phyloP scores from a whole-genome alignment of 2,888 invertebrate genomes.

The Pimpla rufipes region DNA sequence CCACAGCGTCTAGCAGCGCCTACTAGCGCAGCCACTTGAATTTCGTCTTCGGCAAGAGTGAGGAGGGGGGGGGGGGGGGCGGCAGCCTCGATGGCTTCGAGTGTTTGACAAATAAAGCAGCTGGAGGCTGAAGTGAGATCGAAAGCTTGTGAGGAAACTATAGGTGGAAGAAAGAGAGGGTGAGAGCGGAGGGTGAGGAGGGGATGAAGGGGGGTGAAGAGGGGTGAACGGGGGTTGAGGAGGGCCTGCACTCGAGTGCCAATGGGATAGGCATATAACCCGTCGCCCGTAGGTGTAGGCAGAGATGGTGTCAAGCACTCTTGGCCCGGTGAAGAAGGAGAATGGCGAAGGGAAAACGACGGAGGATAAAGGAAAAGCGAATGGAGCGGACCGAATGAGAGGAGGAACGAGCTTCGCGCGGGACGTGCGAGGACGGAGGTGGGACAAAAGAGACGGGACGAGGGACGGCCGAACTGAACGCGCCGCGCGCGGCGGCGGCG shows the following conservation, averaged over 20 bases:
- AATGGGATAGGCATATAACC: conserved; percentile 64
- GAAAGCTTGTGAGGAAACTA: conserved; percentile 46
- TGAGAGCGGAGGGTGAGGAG: not conserved
- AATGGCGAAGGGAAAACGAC: conserved; percentile 33
- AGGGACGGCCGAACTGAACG: conserved; percentile 35
- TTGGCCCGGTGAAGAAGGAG: conserved; percentile 48
- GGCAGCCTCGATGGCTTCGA: conserved; percentile 53
- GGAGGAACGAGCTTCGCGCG: not conserved
- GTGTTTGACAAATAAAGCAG: conserved; percentile 78
- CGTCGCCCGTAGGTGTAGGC: conserved; percentile 65
- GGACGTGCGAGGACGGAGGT: too few species aligned
- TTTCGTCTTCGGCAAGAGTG: conserved; percentile 66
- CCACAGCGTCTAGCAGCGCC: conserved; percentile 38
- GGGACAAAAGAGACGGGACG: conserved; percentile 27
- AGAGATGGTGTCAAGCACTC: conserved; percentile 73
- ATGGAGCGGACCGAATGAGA: conserved; percentile 30
- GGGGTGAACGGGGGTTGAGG: conserved; percentile 39
- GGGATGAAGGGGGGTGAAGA: too few species aligned
- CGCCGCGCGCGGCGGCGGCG: too few species aligned
- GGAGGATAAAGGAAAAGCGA: conserved; percentile 48
- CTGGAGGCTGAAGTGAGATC: conserved; percentile 55
- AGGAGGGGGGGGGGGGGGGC: not conserved
- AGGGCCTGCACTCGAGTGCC: conserved; percentile 73
- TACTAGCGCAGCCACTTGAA: conserved; percentile 72
- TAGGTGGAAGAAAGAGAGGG: conserved; percentile 37